Percentiles rank a stretch among this genome's conserved stretches.
Evolutionary conservation across 2,113 vertebrate species (phyloP).

Genomic region (Astur gentilis): DNA sequence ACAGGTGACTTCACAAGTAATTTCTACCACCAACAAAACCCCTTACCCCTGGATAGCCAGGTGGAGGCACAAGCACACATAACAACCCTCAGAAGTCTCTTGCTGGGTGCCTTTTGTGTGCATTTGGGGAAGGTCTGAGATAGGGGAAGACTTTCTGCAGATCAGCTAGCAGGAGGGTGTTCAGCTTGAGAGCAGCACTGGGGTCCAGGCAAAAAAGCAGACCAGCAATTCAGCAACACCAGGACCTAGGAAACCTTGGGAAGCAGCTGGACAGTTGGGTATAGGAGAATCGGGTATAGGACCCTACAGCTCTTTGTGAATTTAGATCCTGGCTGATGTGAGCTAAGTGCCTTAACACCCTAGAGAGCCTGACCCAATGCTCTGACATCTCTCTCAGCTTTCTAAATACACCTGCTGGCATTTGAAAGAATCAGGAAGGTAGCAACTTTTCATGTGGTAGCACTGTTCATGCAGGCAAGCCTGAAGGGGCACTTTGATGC

Average conservation of each 20-base stretch:
- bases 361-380: not conserved
- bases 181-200: not conserved
- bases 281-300: not conserved
- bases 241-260: not conserved
- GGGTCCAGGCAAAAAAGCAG: not conserved
- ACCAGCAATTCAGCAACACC: not conserved
- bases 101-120: not conserved
- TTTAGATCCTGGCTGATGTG: not conserved
- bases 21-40: not conserved
- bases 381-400: not conserved
- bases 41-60: not conserved
- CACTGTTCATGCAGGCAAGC: not conserved
- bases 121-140: not conserved
- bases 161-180: not conserved
- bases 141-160: not conserved
- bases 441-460: not conserved
- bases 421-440: not conserved
- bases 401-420: not conserved
- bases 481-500: not conserved
- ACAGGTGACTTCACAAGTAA: not conserved
- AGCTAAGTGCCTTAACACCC: not conserved
- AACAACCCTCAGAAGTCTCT: not conserved
- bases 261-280: not conserved
- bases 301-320: not conserved
- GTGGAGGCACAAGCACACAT: not conserved